These are phyloP conservation scores for Adelges cooleyi DNA, from an alignment of 1,140 invertebrate species.

Conservation along the genomic window DNA sequence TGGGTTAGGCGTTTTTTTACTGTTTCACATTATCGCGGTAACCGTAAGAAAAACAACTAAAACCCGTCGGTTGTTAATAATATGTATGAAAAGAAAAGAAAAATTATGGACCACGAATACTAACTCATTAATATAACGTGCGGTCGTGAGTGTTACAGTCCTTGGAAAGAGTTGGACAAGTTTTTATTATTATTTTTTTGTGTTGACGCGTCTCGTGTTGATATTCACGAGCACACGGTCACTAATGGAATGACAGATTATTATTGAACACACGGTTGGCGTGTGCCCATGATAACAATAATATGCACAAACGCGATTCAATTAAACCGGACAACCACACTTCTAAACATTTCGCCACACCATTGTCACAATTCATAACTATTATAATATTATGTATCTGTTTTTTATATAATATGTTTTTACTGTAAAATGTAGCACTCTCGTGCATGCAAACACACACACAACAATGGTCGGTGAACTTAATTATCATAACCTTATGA, in stretches of 20 bases:
- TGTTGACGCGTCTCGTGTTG: not conserved
- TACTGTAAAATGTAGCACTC: slow-evolving; percentile 3
- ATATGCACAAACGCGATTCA: too few relatives aligned
- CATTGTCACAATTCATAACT: not conserved
- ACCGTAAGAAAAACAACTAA: too few relatives aligned
- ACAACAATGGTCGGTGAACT: slow-evolving; percentile 19
- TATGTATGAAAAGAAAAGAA: too few relatives aligned
- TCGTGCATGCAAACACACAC: too few relatives aligned
- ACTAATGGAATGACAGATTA: not conserved
- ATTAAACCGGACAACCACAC: too few relatives aligned
- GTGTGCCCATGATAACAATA: not conserved
- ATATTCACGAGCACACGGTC: slow-evolving; percentile 8
- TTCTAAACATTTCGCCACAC: too few relatives aligned
- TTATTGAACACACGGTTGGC: slow-evolving; percentile 2
- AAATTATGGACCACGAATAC: too few relatives aligned
- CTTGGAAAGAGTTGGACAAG: not conserved
- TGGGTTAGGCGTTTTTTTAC: too few relatives aligned
- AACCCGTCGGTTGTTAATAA: too few relatives aligned
- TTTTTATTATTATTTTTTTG: not conserved
- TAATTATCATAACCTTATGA: slow-evolving; percentile 24
- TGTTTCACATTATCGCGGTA: too few relatives aligned
- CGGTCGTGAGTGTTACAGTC: not conserved
- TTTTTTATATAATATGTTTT: too few relatives aligned
- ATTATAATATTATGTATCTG: not conserved
- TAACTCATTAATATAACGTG: too few relatives aligned